Base-by-base conservation (phyloP, 2,797 vertebrate species). In the Neoniphon sammara region DNA sequence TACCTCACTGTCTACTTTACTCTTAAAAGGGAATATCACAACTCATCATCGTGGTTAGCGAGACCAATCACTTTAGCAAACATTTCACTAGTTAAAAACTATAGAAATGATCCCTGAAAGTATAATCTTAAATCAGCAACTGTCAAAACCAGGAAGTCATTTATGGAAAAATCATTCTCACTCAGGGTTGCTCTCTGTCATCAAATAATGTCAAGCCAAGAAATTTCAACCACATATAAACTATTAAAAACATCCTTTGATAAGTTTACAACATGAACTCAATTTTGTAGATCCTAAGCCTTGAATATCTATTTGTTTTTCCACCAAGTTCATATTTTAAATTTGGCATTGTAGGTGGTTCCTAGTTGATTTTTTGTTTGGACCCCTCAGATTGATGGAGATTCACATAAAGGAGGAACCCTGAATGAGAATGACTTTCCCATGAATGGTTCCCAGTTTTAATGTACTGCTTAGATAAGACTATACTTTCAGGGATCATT, bases 401-500 rank as follows among this genome's bases (percentile, higher is more conserved):
- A 1, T 9, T 39, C 11, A 39, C 36, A 11, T 8, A 1, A 10
- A 39, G 4, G 3, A 44, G 14, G 4, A 60, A 44, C 63, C 72
- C 6, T 46, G 18, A 42, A 10, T 54, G 63, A 61, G 10, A 54
- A 46, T 0, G n/a, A 8, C 4, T 4, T 1, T 9, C 21, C 5
- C 8, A 54, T 6, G 25, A 56, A 73, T 12, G 0, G 17, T 0
- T 0, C 21, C 0, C 27, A n/a, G n/a, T n/a, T n/a, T 7, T 6
- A 7, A 1, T 20, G 17, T 1, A 0, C 0, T 0, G 0, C 0
- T 0, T 0, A 0, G 0, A 34, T 81, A 93, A 92, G 89, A 92
- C 89, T 93, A 91, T 93, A 92, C 93, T 93, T 91, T 92, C 91
- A 93, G 91, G 91, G 78, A 85, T 87, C 79, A 87, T 88, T 88